Evolutionary conservation across 2,888 invertebrate genomes (phyloP).

Genomic region (Suillia variegata): DNA sequence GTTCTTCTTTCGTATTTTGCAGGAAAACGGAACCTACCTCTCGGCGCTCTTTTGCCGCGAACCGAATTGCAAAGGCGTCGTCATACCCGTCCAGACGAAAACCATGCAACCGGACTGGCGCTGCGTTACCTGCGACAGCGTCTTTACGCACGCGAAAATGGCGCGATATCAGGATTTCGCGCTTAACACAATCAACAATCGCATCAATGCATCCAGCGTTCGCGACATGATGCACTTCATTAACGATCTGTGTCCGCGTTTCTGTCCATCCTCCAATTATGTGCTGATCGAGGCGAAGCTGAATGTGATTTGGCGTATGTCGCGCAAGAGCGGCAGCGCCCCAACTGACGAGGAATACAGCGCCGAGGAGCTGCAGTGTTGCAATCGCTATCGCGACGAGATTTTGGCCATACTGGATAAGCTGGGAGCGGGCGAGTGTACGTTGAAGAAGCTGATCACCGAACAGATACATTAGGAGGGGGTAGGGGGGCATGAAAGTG

Average conservation of each 20-base stretch:
- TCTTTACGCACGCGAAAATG: slow-evolving; percentile 54
- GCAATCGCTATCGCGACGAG: slow-evolving; percentile 57
- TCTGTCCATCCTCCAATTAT: slow-evolving; percentile 58
- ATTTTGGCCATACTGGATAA: slow-evolving; percentile 55
- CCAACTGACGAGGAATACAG: slow-evolving; percentile 53
- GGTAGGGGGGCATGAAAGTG: not conserved
- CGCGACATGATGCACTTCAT: slow-evolving; percentile 58
- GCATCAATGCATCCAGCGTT: slow-evolving; percentile 53
- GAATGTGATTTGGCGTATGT: slow-evolving; percentile 60
- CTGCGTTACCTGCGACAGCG: slow-evolving; percentile 67
- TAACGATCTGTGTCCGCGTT: slow-evolving; percentile 54
- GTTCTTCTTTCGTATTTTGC: too few species aligned
- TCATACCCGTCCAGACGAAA: slow-evolving; percentile 67
- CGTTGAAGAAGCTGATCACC: slow-evolving; percentile 53
- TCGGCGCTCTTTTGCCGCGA: slow-evolving; percentile 62
- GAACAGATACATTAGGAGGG: slow-evolving; percentile 48
- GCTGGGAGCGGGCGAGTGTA: slow-evolving; percentile 59
- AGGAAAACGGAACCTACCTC: slow-evolving; percentile 59
- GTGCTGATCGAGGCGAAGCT: slow-evolving; percentile 59
- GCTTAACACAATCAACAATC: slow-evolving; percentile 56
- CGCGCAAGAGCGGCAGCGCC: slow-evolving; percentile 38
- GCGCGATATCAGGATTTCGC: slow-evolving; percentile 58
- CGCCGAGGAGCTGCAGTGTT: slow-evolving; percentile 48
- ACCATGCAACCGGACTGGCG: slow-evolving; percentile 68
- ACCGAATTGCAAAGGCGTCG: slow-evolving; percentile 56